phyloP scores from a whole-genome alignment of 2,888 invertebrate species.

The Lacanobia oleracea region DNA sequence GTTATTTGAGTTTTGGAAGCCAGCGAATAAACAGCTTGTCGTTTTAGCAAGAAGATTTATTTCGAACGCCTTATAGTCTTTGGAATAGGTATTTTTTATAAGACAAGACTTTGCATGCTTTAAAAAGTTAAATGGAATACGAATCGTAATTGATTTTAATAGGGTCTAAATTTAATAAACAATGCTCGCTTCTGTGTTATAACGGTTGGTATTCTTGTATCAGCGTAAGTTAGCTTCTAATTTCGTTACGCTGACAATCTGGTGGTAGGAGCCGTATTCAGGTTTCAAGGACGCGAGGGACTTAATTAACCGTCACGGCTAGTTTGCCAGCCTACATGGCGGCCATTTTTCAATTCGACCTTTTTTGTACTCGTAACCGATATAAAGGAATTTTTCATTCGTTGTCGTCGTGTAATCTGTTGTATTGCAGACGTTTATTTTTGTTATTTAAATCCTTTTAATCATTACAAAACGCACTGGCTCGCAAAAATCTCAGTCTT shows the following conservation, averaged over 20 bases:
- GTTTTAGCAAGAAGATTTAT: constrained; percentile 8
- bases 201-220: constrained; percentile 9
- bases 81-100: neutral
- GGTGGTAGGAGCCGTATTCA: constrained; percentile 43
- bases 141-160: constrained; percentile 13
- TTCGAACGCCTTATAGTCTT: neutral
- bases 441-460: too few species aligned
- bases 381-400: constrained; percentile 38
- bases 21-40: neutral
- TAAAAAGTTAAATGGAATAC: neutral
- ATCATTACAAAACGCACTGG: too few species aligned
- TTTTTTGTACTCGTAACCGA: constrained; percentile 43
- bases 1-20: constrained; percentile 20
- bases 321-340: constrained; percentile 42
- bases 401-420: neutral
- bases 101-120: neutral
- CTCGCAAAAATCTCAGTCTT: too few species aligned
- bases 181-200: neutral
- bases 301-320: constrained; percentile 55
- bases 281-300: constrained; percentile 58
- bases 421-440: too few species aligned
- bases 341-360: constrained; percentile 56
- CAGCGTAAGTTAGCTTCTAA: constrained; percentile 30
- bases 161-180: neutral
- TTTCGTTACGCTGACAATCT: constrained; percentile 44